Percentiles rank a stretch among this genome's conserved stretches.
Conservation (phyloP, 1,140 invertebrate genomes). For the Diorhabda sublineata region DNA sequence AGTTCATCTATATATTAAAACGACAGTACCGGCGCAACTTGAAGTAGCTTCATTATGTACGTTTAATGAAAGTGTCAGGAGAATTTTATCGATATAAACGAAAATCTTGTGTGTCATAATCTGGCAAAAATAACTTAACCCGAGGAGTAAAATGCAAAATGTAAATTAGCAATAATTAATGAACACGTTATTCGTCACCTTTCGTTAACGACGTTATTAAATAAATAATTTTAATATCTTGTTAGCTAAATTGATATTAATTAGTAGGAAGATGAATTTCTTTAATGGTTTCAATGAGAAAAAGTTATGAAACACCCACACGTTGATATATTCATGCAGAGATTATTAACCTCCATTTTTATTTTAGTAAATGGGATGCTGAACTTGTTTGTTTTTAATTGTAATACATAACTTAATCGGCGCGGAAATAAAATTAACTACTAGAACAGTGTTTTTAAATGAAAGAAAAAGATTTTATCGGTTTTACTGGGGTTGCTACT, state of each 20-base stretch:
- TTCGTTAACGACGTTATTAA: not conserved
- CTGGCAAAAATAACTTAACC: not conserved
- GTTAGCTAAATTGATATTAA: conserved; percentile 3
- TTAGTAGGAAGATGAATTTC: not conserved
- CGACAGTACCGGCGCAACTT: not conserved
- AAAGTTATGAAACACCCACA: conserved; percentile 1
- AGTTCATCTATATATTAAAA: not conserved
- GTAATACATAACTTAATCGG: too few relatives aligned
- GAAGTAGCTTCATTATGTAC: not conserved
- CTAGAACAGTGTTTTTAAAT: too few relatives aligned
- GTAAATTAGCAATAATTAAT: not conserved
- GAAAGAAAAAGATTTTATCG: too few relatives aligned
- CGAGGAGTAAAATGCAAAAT: not conserved
- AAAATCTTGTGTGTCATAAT: not conserved
- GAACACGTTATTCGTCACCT: not conserved
- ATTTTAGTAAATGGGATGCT: too few relatives aligned
- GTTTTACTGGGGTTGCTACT: too few relatives aligned
- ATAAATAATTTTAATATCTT: not conserved
- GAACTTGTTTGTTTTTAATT: too few relatives aligned
- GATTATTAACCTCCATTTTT: too few relatives aligned
- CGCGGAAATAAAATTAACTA: too few relatives aligned
- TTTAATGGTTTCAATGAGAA: not conserved
- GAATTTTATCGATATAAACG: not conserved
- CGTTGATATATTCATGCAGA: not conserved
- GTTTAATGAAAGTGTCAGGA: not conserved